These are phyloP conservation scores for Artemia sinica DNA, from an alignment of 2,888 invertebrate genomes.

Conservation along the genomic window DNA sequence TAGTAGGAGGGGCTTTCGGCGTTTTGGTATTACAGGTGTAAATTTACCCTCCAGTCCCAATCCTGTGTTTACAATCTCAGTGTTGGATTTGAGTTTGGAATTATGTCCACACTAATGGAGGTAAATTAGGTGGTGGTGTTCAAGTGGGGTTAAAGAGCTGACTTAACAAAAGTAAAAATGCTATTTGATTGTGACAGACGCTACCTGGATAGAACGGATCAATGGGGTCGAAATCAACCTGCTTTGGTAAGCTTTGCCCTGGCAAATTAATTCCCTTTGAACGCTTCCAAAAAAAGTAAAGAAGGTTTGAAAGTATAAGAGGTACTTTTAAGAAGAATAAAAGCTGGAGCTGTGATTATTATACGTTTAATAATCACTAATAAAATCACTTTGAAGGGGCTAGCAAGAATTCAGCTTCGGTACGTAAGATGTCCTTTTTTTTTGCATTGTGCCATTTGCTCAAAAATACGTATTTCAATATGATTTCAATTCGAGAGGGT, in stretches of 20 bases:
- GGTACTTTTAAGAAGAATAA: too few relatives aligned
- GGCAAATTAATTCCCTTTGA: neutral
- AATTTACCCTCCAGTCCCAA: neutral
- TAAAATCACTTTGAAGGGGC: too few relatives aligned
- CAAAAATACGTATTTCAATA: too few relatives aligned
- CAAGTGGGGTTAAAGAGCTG: neutral
- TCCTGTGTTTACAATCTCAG: neutral
- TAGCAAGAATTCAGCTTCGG: too few relatives aligned
- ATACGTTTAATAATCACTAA: too few relatives aligned
- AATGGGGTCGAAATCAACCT: neutral
- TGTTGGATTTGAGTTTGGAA: neutral
- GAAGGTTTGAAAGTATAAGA: too few relatives aligned
- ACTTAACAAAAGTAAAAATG: conserved; percentile 5
- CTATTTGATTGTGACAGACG: neutral
- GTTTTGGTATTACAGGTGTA: conserved; percentile 7
- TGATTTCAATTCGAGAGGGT: too few relatives aligned
- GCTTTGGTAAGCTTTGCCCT: conserved; percentile 13
- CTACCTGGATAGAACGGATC: conserved; percentile 5
- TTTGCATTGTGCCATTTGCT: too few relatives aligned
- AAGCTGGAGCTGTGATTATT: too few relatives aligned
- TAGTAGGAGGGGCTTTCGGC: neutral
- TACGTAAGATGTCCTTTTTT: too few relatives aligned
- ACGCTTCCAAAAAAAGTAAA: too few relatives aligned
- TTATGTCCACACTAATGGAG: conserved; percentile 9
- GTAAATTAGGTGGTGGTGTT: neutral